Conservation (phyloP, 2,888 invertebrate genomes). For the Ophonus ardosiacus region DNA sequence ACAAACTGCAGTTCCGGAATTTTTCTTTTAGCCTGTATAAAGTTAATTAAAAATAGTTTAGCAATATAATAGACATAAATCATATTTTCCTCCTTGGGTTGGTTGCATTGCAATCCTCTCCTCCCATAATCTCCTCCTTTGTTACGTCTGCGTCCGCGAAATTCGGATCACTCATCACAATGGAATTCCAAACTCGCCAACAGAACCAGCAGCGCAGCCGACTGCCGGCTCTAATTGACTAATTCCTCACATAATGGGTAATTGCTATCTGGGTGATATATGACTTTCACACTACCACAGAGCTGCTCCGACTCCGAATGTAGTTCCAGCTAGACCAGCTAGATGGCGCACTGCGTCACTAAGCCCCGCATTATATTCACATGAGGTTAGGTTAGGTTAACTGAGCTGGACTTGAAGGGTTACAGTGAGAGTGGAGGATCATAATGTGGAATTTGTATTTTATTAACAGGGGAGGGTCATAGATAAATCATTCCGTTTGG, state of each 20-base stretch:
- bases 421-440: slow-evolving; percentile 1
- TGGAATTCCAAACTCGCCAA: slow-evolving; percentile 72
- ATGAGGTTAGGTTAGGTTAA: slow-evolving; percentile 53
- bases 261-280: slow-evolving; percentile 75
- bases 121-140: not conserved
- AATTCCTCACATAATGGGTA: slow-evolving; percentile 76
- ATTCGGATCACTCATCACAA: slow-evolving; percentile 70
- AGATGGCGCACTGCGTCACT: slow-evolving; percentile 67
- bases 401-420: slow-evolving; percentile 10
- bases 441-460: slow-evolving; percentile 33
- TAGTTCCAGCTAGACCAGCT: not conserved
- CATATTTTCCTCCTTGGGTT: not conserved
- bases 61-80: not conserved
- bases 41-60: not conserved
- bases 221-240: slow-evolving; percentile 73
- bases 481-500: not conserved
- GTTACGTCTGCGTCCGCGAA: slow-evolving; percentile 8
- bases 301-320: not conserved
- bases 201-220: slow-evolving; percentile 70
- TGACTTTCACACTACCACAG: slow-evolving; percentile 64
- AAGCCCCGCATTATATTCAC: slow-evolving; percentile 72
- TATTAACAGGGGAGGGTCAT: not conserved
- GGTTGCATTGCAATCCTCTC: not conserved
- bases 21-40: too few relatives aligned
- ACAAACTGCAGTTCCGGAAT: too few relatives aligned